phyloP scores from a whole-genome alignment of 2,888 invertebrate genomes.

The Quadriops clusia region DNA sequence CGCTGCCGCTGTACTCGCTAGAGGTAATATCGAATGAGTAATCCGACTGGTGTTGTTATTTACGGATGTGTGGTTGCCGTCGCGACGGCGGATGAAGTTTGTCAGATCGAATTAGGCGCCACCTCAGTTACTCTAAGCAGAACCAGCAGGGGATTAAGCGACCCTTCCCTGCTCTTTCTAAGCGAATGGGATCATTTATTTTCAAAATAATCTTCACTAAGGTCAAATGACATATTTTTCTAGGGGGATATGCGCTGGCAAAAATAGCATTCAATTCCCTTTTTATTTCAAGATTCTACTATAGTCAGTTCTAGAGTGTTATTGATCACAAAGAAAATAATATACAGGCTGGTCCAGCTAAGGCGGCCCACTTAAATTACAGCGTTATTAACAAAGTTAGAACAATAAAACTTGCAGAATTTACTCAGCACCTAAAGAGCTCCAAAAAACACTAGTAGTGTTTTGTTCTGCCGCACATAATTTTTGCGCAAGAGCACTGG shows the following conservation, averaged over 20 bases:
- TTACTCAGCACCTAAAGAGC: conserved; percentile 2
- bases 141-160: conserved; percentile 24
- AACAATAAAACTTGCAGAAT: neutral
- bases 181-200: neutral
- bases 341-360: too few relatives aligned
- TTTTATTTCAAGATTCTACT: too few relatives aligned
- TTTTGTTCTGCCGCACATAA: conserved; percentile 6
- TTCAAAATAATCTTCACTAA: neutral
- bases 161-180: conserved; percentile 19
- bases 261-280: too few relatives aligned
- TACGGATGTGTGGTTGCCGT: conserved; percentile 12
- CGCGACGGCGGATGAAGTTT: conserved; percentile 37
- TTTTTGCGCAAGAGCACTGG: conserved; percentile 3
- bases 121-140: conserved; percentile 39
- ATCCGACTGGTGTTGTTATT: too few relatives aligned
- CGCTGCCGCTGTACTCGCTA: too few relatives aligned
- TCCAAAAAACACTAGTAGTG: conserved; percentile 4
- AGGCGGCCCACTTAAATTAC: too few relatives aligned
- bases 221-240: neutral
- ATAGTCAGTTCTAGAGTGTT: too few relatives aligned
- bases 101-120: conserved; percentile 44
- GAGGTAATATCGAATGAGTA: too few relatives aligned
- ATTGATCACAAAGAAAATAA: too few relatives aligned
- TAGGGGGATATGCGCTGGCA: too few relatives aligned
- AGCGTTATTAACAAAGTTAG: conserved; percentile 2